phyloP scores from a whole-genome alignment of 2,113 vertebrate genomes.

The Erythrolamprus reginae region DNA sequence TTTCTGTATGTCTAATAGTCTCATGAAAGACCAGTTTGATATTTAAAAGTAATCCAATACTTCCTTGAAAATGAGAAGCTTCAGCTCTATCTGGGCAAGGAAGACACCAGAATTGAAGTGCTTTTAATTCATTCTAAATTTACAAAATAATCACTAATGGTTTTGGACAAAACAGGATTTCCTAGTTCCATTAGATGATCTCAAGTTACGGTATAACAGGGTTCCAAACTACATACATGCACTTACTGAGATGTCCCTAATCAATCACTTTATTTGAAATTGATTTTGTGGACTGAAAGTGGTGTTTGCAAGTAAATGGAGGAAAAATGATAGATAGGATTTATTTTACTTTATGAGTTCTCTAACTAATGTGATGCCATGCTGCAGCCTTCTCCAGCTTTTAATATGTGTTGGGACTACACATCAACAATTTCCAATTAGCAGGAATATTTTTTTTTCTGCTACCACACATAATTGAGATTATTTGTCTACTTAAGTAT shows the following conservation, averaged over 20 bases:
- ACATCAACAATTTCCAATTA: not conserved
- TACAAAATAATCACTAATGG: not conserved
- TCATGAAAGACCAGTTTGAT: not conserved
- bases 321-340: not conserved
- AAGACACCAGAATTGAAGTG: not conserved
- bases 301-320: not conserved
- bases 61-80: not conserved
- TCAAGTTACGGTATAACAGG: not conserved
- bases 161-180: not conserved
- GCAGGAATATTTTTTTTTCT: not conserved
- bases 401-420: not conserved
- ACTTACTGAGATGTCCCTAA: not conserved
- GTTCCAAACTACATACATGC: not conserved
- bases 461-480: fast-evolving
- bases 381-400: not conserved
- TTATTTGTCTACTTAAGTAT: not conserved
- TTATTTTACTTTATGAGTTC: not conserved
- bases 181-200: not conserved
- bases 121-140: not conserved
- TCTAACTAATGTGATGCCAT: not conserved
- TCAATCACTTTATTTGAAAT: not conserved
- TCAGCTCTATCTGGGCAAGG: not conserved
- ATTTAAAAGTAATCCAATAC: not conserved
- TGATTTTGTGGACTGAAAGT: not conserved
- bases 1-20: not conserved